Conservation (phyloP, 2,797 vertebrate species). For the Hippocampus kuda region DNA sequence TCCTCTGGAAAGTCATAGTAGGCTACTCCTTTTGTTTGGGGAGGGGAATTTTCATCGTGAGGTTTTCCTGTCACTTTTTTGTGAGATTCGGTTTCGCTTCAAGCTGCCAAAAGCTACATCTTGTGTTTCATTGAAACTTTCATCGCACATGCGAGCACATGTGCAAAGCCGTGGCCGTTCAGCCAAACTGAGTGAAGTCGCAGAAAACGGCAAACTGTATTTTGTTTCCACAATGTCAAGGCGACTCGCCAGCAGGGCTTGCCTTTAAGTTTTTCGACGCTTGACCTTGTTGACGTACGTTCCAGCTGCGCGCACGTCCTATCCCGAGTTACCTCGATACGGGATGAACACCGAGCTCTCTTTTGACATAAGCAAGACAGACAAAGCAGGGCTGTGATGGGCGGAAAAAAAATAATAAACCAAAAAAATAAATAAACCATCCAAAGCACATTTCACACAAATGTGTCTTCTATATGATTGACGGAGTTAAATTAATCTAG, state of each 20-base stretch:
- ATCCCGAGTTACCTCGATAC: too few relatives aligned
- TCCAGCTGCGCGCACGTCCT: neutral
- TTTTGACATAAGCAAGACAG: neutral
- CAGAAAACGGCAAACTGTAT: neutral
- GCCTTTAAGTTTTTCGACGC: conserved; percentile 16
- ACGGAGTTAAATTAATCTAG: too few relatives aligned
- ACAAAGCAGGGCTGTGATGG: neutral
- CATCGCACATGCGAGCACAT: conserved; percentile 32
- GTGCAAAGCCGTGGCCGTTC: conserved; percentile 12
- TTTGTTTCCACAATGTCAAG: neutral
- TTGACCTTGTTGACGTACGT: conserved; percentile 25
- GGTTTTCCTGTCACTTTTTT: conserved; percentile 35
- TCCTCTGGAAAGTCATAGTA: conserved; percentile 16
- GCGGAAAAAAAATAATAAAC: too few relatives aligned
- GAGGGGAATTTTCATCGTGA: conserved; percentile 14
- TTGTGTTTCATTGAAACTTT: conserved; percentile 30
- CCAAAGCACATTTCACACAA: too few relatives aligned
- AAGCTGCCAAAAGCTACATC: conserved; percentile 16
- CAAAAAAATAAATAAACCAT: too few relatives aligned
- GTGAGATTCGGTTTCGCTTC: conserved; percentile 35
- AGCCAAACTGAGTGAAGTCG: neutral
- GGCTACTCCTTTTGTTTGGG: conserved; percentile 14
- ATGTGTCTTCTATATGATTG: too few relatives aligned
- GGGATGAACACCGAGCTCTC: neutral
- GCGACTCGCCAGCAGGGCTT: neutral